Conservation (phyloP, 2,888 invertebrate genomes). For the Adineta ricciae region DNA sequence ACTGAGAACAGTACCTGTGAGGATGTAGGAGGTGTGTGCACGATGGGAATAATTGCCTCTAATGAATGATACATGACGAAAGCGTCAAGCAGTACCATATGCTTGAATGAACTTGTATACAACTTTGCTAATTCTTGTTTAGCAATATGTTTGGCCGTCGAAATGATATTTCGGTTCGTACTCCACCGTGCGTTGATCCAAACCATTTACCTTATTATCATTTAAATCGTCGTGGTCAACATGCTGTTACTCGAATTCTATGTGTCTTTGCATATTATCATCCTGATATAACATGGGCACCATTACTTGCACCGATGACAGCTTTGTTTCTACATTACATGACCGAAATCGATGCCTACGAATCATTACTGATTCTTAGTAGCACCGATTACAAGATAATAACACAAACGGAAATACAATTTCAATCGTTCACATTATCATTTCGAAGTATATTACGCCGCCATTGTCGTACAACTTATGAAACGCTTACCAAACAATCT, state of each 20-base stretch:
- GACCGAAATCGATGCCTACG: constrained; percentile 29
- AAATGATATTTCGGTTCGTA: background rate
- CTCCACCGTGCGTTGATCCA: constrained; percentile 29
- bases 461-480: constrained; percentile 3
- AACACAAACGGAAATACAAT: constrained; percentile 33
- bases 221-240: constrained; percentile 29
- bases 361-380: constrained; percentile 17
- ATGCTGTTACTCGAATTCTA: constrained; percentile 24
- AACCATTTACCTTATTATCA: constrained; percentile 25
- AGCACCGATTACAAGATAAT: constrained; percentile 22
- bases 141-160: constrained; percentile 6
- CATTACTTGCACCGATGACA: constrained; percentile 26
- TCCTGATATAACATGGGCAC: constrained; percentile 33
- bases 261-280: constrained; percentile 30
- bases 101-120: too few species aligned
- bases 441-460: constrained; percentile 23
- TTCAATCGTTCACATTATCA: constrained; percentile 21
- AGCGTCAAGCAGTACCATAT: too few species aligned
- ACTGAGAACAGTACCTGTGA: too few species aligned
- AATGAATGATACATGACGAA: too few species aligned
- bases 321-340: constrained; percentile 32
- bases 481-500: background rate
- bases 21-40: too few species aligned
- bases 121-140: background rate
- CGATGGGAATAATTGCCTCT: too few species aligned